Evolutionary conservation across 1,140 invertebrate species (phyloP).

Genomic region (Habropoda laboriosa): DNA sequence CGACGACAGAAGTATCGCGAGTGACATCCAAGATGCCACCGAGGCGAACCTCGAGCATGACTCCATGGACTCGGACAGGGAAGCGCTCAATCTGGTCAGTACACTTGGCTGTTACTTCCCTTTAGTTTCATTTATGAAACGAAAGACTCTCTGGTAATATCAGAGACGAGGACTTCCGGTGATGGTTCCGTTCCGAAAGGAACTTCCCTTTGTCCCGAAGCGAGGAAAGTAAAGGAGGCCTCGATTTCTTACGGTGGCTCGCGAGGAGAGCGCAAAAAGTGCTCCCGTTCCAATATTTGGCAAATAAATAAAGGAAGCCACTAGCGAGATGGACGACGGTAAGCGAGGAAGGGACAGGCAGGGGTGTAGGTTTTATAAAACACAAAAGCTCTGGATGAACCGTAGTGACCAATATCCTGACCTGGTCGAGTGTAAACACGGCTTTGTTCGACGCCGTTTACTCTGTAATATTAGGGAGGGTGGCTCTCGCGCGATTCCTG

Average conservation of each 20-base stretch:
- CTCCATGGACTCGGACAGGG: slow-evolving; percentile 83
- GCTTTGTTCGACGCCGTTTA: slow-evolving; percentile 69
- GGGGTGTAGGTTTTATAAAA: slow-evolving; percentile 66
- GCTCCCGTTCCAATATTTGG: slow-evolving; percentile 69
- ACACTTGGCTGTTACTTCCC: background rate
- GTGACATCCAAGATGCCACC: slow-evolving; percentile 80
- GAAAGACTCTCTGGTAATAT: background rate
- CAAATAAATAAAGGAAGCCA: slow-evolving; percentile 69
- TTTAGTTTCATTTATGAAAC: background rate
- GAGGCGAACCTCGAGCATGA: slow-evolving; percentile 81
- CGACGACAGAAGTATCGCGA: slow-evolving; percentile 82
- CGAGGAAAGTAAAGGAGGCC: background rate
- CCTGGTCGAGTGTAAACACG: slow-evolving; percentile 72
- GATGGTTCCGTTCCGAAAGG: background rate
- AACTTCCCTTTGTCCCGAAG: background rate
- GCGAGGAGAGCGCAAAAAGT: slow-evolving; percentile 42
- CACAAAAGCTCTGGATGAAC: slow-evolving; percentile 66
- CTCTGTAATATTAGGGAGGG: slow-evolving; percentile 69
- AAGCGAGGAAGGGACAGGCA: slow-evolving; percentile 23
- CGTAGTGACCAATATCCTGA: slow-evolving; percentile 74
- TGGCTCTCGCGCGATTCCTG: slow-evolving; percentile 40
- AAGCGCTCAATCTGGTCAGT: slow-evolving; percentile 83
- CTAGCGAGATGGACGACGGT: slow-evolving; percentile 43
- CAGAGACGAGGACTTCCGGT: slow-evolving; percentile 26
- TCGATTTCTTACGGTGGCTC: slow-evolving; percentile 24